phyloP scores from a whole-genome alignment of 2,888 invertebrate species.

The Shargacucullia verbasci region DNA sequence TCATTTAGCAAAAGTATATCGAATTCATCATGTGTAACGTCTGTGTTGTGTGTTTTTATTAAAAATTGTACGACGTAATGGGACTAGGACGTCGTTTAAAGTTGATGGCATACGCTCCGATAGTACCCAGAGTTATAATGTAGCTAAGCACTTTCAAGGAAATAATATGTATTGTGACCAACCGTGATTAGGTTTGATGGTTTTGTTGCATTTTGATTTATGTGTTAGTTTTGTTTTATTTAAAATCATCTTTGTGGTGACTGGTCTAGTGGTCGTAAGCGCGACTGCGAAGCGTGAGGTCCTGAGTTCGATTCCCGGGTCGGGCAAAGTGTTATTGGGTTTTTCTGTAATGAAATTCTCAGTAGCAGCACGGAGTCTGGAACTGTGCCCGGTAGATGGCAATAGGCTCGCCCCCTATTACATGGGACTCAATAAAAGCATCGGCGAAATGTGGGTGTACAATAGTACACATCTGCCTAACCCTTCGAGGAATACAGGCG shows the following conservation, averaged over 20 bases:
- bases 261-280: too few relatives aligned
- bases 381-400: too few relatives aligned
- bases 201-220: constrained; percentile 54
- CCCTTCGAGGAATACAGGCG: too few relatives aligned
- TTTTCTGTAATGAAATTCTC: too few relatives aligned
- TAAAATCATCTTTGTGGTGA: neutral
- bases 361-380: too few relatives aligned
- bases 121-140: constrained; percentile 50
- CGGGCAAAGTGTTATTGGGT: too few relatives aligned
- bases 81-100: constrained; percentile 61
- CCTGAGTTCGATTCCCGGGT: too few relatives aligned
- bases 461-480: too few relatives aligned
- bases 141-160: constrained; percentile 55
- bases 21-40: constrained; percentile 82
- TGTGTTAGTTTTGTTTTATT: constrained; percentile 26
- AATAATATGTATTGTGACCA: constrained; percentile 53
- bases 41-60: constrained; percentile 77
- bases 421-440: too few relatives aligned
- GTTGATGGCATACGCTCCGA: constrained; percentile 59
- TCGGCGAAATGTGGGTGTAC: too few relatives aligned
- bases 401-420: too few relatives aligned
- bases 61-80: constrained; percentile 69
- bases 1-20: constrained; percentile 88
- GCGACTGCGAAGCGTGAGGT: too few relatives aligned
- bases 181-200: constrained; percentile 45